Conservation (phyloP, 2,797 vertebrate genomes). For the Platyrinchus mystaceus region DNA sequence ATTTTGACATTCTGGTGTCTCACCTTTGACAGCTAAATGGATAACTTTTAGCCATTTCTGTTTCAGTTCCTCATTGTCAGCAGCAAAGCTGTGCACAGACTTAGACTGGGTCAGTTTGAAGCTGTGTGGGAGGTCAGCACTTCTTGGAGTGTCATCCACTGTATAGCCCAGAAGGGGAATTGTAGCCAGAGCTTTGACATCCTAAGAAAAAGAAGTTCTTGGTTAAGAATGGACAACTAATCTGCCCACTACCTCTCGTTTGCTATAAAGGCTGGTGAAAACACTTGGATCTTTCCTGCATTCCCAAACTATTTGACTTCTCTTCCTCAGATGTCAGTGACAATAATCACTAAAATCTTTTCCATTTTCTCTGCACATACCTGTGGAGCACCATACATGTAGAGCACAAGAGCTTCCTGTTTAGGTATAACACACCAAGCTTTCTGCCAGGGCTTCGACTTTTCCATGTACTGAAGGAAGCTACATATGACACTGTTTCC, state of each 20-base stretch:
- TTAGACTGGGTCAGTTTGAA: conserved; percentile 96
- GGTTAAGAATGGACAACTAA: neutral
- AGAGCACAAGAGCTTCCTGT: conserved; percentile 92
- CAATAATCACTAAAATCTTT: neutral
- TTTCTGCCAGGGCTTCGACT: conserved; percentile 95
- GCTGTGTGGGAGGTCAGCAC: conserved; percentile 84
- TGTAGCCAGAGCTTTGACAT: conserved; percentile 93
- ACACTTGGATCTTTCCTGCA: neutral
- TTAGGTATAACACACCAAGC: conserved; percentile 97
- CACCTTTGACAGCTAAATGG: conserved; percentile 88
- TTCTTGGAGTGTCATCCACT: conserved; percentile 83
- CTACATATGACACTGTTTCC: conserved; percentile 94
- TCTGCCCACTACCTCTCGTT: neutral
- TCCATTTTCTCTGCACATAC: conserved; percentile 64
- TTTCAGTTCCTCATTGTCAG: conserved; percentile 91
- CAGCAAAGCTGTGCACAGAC: conserved; percentile 90
- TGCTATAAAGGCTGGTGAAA: neutral
- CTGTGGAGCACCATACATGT: conserved; percentile 96
- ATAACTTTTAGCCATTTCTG: conserved; percentile 95
- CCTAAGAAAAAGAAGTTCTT: conserved; percentile 73
- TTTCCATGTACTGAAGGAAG: conserved; percentile 96
- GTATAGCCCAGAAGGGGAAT: conserved; percentile 94
- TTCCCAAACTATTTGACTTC: neutral
- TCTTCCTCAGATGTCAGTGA: neutral
- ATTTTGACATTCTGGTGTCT: conserved; percentile 73